Base-by-base conservation (phyloP, 2,888 invertebrate genomes). In the Boloria euphrosyne region DNA sequence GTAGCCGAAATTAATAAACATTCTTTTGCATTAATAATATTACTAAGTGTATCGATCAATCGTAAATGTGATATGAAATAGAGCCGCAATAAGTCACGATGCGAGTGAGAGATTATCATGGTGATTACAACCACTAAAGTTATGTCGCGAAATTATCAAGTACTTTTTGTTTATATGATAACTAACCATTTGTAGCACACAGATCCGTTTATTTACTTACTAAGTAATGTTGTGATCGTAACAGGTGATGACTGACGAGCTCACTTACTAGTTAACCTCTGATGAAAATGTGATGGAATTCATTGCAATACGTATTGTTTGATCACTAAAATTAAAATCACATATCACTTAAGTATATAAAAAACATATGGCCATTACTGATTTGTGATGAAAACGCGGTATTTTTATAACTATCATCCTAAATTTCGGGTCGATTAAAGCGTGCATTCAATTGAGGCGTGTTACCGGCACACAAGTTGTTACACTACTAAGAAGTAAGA, bases 81-180 rank as follows among this genome's bases (percentile, higher is more conserved):
- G 81, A 66, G 76, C 78, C 76, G 82, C 86, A 87, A 90, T 89
- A 89, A 90, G 80, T 82, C 85, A 86, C 87, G 84, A 78, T 78
- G 81, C 78, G 76, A 65, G 66, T 65, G 59, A 64, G 38, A 77
- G 81, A 81, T 81, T 73, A 69, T 68, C 66, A 66, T 65, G 53
- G 50, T 60, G 80, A 80, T 80, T 73, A 78, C 75, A 76, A 80
- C 80, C 67, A 76, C 78, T 77, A 77, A 75, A 70, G 62, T 65
- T 72, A 74, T 74, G 64, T 74, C 71, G 75, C 72, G 70, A 75
- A 78, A 77, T 68, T 55, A 62, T 55, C 50, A 47, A 50, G 31
- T 65, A 54, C 60, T 54, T 43, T 49, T 17, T 22, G 53, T 38
- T 50, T 51, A 67, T 51, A 27, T 54, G 62, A 0, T 49, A 59